Evolutionary conservation across 2,113 vertebrate genomes (phyloP).

Genomic region (Phrynosoma platyrhinos): DNA sequence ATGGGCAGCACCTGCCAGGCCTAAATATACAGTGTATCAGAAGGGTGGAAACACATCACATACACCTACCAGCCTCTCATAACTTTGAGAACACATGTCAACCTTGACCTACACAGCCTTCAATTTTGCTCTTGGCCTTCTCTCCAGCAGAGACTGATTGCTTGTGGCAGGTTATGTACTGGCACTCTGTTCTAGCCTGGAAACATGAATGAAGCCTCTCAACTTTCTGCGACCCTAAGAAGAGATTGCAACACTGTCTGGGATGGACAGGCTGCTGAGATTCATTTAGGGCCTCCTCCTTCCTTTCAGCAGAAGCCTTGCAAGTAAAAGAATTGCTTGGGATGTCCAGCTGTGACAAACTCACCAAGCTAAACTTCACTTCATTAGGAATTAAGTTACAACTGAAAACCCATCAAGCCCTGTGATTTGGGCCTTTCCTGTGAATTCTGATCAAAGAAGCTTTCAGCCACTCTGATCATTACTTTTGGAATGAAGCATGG

Average conservation of each 20-base stretch:
- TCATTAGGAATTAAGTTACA: constrained; percentile 70
- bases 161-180: not conserved
- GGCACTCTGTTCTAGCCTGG: constrained; percentile 34
- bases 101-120: not conserved
- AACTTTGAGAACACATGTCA: not conserved
- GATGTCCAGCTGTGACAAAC: constrained; percentile 70
- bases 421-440: constrained; percentile 57
- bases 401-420: constrained; percentile 57
- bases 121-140: not conserved
- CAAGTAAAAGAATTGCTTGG: constrained; percentile 66
- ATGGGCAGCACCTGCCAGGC: not conserved
- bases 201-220: constrained; percentile 40
- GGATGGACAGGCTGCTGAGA: constrained; percentile 63
- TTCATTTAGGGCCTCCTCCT: constrained; percentile 62
- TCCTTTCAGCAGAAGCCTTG: constrained; percentile 52
- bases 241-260: constrained; percentile 60
- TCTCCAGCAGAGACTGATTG: constrained; percentile 18
- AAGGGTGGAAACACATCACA: not conserved
- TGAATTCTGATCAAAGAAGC: constrained; percentile 72
- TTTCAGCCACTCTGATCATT: constrained; percentile 61
- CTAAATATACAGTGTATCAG: not conserved
- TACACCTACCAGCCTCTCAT: not conserved
- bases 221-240: constrained; percentile 50
- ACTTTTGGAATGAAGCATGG: constrained; percentile 54
- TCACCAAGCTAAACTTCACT: constrained; percentile 73